A percentile compares a stretch with the other conserved stretches of the same genome.
Conservation (phyloP, 2,888 invertebrate species). For the Eustalomyia histrio region DNA sequence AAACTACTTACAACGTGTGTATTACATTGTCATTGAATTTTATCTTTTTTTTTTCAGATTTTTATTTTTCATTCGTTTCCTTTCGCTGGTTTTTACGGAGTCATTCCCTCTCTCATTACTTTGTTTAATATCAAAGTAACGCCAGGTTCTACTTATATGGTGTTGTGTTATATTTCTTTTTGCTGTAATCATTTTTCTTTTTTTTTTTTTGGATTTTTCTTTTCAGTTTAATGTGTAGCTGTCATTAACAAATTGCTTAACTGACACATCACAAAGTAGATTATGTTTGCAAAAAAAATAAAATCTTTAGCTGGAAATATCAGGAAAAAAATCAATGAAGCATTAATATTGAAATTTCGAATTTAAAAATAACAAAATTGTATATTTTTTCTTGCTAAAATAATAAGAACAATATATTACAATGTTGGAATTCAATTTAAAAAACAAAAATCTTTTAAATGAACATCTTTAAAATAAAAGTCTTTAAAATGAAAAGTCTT, state of each 20-base stretch:
- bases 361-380: too few species aligned
- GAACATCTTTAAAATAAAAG: too few species aligned
- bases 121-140: slow-evolving; percentile 22
- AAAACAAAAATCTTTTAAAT: too few species aligned
- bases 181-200: not conserved
- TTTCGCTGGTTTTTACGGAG: slow-evolving; percentile 3
- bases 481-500: too few species aligned
- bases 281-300: slow-evolving; percentile 41
- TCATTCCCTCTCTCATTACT: slow-evolving; percentile 13
- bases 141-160: too few species aligned
- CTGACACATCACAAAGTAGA: slow-evolving; percentile 57
- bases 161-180: not conserved
- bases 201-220: not conserved
- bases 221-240: slow-evolving; percentile 38
- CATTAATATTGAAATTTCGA: slow-evolving; percentile 1
- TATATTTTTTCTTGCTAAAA: too few species aligned
- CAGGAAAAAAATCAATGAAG: not conserved
- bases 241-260: slow-evolving; percentile 64
- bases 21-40: slow-evolving; percentile 29
- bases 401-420: too few species aligned
- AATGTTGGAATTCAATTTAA: too few species aligned
- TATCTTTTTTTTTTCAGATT: not conserved
- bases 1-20: slow-evolving; percentile 11
- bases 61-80: not conserved
- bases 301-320: slow-evolving; percentile 1